Percentiles rank a stretch among this genome's conserved stretches.
phyloP scores from a whole-genome alignment of 2,797 vertebrate genomes.

The Chloroceryle amazona region DNA sequence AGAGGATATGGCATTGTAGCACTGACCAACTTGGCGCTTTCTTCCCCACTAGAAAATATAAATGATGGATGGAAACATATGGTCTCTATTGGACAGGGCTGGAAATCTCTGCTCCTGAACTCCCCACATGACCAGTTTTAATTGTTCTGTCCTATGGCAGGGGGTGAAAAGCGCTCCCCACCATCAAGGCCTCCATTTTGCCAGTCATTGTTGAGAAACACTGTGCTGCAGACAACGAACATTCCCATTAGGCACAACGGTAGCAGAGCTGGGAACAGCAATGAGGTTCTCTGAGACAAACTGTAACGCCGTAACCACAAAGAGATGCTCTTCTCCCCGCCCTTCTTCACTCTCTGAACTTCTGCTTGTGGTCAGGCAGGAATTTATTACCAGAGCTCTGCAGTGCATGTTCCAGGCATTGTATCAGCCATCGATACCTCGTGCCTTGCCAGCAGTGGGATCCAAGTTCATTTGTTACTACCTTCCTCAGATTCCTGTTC shows the following conservation, averaged over 20 bases:
- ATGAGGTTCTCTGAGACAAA: not conserved
- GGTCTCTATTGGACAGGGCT: slow-evolving; percentile 30
- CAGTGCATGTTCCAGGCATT: slow-evolving; percentile 38
- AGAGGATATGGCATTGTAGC: slow-evolving; percentile 32
- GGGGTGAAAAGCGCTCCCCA: not conserved
- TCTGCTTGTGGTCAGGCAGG: slow-evolving; percentile 1
- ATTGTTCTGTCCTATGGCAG: slow-evolving; percentile 15
- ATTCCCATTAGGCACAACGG: not conserved
- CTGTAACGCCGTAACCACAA: not conserved
- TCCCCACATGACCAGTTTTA: not conserved
- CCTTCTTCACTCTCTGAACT: not conserved
- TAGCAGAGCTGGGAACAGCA: not conserved
- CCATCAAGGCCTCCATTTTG: not conserved
- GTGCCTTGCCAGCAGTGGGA: slow-evolving; percentile 27
- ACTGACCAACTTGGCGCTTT: slow-evolving; percentile 13
- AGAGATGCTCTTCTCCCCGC: not conserved
- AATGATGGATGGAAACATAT: slow-evolving; percentile 51
- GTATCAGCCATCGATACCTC: slow-evolving; percentile 35
- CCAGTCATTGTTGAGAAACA: slow-evolving; percentile 51
- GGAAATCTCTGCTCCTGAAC: slow-evolving; percentile 36
- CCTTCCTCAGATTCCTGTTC: slow-evolving; percentile 45
- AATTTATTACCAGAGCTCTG: slow-evolving; percentile 3
- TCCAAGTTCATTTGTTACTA: slow-evolving; percentile 47
- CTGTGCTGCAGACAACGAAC: accelerated
- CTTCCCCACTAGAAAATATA: not conserved